Evolutionary conservation across 2,888 invertebrate genomes (phyloP).

Genomic region (Clanis bilineata): DNA sequence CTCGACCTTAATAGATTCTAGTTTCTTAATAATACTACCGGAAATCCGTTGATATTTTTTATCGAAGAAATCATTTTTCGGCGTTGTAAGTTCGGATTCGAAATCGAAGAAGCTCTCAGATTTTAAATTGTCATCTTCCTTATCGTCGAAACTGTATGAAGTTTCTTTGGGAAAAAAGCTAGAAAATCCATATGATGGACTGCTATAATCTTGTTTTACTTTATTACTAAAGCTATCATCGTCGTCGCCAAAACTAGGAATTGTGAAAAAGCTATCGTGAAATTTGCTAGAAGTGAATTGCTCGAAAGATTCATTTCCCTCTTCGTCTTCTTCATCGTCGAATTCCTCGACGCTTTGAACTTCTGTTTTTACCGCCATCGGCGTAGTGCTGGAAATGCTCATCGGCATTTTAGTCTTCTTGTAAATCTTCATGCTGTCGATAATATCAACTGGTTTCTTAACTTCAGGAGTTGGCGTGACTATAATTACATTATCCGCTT

Average conservation of each 20-base stretch:
- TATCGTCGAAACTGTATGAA: conserved; percentile 50
- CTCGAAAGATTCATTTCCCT: conserved; percentile 56
- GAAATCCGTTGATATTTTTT: conserved; percentile 77
- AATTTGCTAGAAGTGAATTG: conserved; percentile 78
- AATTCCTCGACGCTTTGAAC: conserved; percentile 48
- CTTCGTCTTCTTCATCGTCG: conserved; percentile 55
- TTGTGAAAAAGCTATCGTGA: conserved; percentile 73
- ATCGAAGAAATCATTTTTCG: conserved; percentile 78
- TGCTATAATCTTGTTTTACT: conserved; percentile 54
- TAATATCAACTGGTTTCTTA: conserved; percentile 64
- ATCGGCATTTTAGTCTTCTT: conserved; percentile 65
- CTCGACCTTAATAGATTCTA: conserved; percentile 61
- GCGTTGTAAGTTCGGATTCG: conserved; percentile 76
- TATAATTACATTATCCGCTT: conserved; percentile 54
- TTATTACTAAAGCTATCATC: conserved; percentile 54
- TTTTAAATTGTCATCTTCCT: conserved; percentile 56
- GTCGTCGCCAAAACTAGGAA: conserved; percentile 64
- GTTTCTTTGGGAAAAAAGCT: conserved; percentile 59
- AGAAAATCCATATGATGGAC: conserved; percentile 58
- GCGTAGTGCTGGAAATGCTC: conserved; percentile 44
- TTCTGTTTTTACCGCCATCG: conserved; percentile 39
- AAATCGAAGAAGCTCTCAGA: conserved; percentile 66
- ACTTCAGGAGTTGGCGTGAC: conserved; percentile 73
- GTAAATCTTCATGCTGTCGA: conserved; percentile 63
- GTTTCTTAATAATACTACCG: conserved; percentile 76